Percentiles rank a stretch among this genome's conserved stretches.
These are phyloP conservation scores for Castor canadensis DNA, from an alignment of 2,113 vertebrate genomes.

Conservation along the genomic window DNA sequence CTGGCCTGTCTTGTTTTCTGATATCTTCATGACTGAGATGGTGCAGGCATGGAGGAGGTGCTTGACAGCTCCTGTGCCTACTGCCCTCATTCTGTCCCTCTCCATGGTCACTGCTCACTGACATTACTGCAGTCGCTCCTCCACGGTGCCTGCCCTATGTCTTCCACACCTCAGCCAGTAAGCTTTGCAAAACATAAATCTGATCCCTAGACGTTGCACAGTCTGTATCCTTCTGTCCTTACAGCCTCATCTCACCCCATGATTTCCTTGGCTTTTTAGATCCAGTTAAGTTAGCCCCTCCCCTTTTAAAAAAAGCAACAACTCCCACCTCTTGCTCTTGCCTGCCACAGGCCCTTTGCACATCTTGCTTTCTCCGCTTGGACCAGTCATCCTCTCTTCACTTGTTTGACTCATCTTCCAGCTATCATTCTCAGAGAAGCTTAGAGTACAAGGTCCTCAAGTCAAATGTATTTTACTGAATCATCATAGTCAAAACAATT, in stretches of 20 bases:
- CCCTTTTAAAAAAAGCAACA: neutral
- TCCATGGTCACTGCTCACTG: no score
- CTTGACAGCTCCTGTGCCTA: neutral
- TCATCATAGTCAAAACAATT: neutral
- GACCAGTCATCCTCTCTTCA: neutral
- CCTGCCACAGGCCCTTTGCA: neutral
- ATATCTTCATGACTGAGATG: neutral
- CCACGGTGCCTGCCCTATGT: neutral
- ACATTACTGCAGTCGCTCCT: no score
- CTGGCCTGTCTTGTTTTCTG: neutral
- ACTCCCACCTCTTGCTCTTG: neutral
- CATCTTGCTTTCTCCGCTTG: neutral
- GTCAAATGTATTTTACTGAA: neutral
- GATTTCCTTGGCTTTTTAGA: neutral
- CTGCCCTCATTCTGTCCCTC: neutral
- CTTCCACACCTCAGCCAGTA: neutral
- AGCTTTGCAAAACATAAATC: neutral
- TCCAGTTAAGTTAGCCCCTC: neutral
- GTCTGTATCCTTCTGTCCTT: neutral
- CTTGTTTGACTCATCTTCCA: neutral
- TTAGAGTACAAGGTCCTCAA: neutral
- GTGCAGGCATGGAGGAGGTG: neutral
- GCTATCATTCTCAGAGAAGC: neutral
- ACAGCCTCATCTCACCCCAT: neutral
- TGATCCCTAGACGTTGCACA: neutral